phyloP scores from a whole-genome alignment of 2,888 invertebrate genomes.

The Argynnis bischoffii region DNA sequence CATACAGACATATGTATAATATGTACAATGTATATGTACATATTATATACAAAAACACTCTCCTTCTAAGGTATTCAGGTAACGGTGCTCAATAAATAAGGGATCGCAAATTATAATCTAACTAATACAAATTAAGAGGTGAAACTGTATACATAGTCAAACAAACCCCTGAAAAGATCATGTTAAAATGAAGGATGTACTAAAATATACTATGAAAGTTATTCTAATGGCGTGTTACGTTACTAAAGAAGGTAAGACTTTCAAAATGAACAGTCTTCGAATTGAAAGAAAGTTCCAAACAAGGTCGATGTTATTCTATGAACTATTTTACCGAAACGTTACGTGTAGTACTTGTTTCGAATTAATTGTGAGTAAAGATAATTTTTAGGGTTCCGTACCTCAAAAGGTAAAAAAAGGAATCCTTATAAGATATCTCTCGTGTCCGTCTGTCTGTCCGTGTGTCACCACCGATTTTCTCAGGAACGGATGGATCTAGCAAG shows the following conservation, averaged over 20 bases:
- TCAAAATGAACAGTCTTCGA: not conserved
- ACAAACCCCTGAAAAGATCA: conserved; percentile 2
- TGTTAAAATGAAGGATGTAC: not conserved
- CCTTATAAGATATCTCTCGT: too few species aligned
- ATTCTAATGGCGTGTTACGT: conserved; percentile 10
- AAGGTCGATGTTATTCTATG: conserved; percentile 4
- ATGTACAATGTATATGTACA: too few species aligned
- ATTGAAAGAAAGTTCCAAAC: conserved; percentile 4
- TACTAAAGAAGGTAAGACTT: not conserved
- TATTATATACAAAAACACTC: too few species aligned
- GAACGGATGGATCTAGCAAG: too few species aligned
- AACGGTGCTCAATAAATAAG: not conserved
- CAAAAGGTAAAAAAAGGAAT: too few species aligned
- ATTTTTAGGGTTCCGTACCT: too few species aligned
- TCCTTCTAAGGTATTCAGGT: too few species aligned
- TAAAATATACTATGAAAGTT: not conserved
- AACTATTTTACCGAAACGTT: conserved; percentile 4
- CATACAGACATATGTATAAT: too few species aligned
- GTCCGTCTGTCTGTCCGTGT: too few species aligned
- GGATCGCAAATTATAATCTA: not conserved
- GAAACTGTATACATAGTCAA: not conserved
- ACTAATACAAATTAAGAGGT: not conserved
- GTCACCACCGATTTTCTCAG: too few species aligned
- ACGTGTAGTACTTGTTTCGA: not conserved
- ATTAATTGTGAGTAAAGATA: not conserved